Evolutionary conservation across 2,888 invertebrate species (phyloP), one percentile per base, ranked within the genome.

Genomic region (Charanyca ferruginea): DNA sequence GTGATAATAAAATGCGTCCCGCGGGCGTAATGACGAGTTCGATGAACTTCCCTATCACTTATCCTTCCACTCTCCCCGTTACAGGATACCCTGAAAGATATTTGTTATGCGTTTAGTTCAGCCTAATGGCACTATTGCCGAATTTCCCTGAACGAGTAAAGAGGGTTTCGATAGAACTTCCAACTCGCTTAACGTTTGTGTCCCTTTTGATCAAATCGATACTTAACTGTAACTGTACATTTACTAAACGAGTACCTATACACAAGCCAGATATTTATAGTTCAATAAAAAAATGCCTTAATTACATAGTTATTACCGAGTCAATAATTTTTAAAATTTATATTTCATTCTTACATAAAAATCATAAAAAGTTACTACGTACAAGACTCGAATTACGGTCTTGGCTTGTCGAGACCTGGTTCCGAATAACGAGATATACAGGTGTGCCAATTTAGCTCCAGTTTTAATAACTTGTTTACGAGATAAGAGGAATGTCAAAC

Each of bases 61-160:
- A 79, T 77, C 77, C 70, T 77, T 73, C 66, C 71, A 65, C 74
- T 71, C 72, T 79, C 79, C 69, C 76, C 73, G 71, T 74, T 75
- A 78, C 77, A 66, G 62, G 67, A 74, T 72, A 72, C 73, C 64
- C 58, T 78, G 66, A 66, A 59, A 73, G 61, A 75, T 80, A 83
- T 84, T 84, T 79, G 79, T 78, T 70, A 79, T 82, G 73, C 66
- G 73, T 80, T 72, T 75, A 70, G 73, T 75, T 79, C 65, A 57
- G 47, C 76, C 73, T 83, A 83, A 84, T 83, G 84, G 77, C 76
- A 68, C 66, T 66, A 62, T 75, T 78, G 62, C 57, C 66, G 59
- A 79, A 77, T 82, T 63, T 70, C 63, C 52, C 63, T 61, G 44
- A 71, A 66, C 42, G 41, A 22, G 41, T 44, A 55, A 68, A 22